Evolutionary conservation across 2,797 vertebrate species (phyloP), one percentile per base, ranked within the genome.

Genomic region (Gadopsis marmoratus): DNA sequence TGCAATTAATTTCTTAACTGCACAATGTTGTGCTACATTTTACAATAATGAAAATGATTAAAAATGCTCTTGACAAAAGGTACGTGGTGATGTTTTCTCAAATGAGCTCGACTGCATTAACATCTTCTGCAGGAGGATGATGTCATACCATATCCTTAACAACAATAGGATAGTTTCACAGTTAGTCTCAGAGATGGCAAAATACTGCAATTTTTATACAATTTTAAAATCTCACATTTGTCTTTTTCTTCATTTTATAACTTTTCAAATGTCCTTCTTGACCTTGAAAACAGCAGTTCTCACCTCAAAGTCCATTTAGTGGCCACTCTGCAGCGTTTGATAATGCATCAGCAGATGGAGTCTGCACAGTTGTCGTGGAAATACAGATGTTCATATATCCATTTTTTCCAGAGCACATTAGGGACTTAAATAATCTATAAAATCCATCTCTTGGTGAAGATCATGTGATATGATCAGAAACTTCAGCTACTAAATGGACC

Each of bases 1-100:
- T 61, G 74, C 19, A 61, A 88, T 89, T 84, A 4, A 68, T 88
- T 86, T 76, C 70, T 64, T 73, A 64, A 79, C 48, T 77, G 65
- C 76, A 82, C 76, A 85, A 79, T 66, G 58, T 50, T 79, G 69
- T 61, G 45, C 56, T 81, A 26, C 29, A 72, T 84, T 79, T 83
- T 53, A 33, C 17, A 50, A n/a, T 37, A 33, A 77, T 64, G 29
- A 17, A 19, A 70, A 26, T 51, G n/a, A 62, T 82, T 65, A 58
- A 55, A 83, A 78, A 78, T 17, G 47, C 47, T 51, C 60, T 23
- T 71, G 45, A 83, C 69, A 76, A 33, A 71, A 71, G 21, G 43
- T 60, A 47, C 66, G 47, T 1, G 26, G 26, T n/a, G 35, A 39
- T 66, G 51, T 56, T 77, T 69, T 53, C 29, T 66, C 48, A 33